phyloP scores from a whole-genome alignment of 2,113 vertebrate genomes.

The Maccullochella peelii region DNA sequence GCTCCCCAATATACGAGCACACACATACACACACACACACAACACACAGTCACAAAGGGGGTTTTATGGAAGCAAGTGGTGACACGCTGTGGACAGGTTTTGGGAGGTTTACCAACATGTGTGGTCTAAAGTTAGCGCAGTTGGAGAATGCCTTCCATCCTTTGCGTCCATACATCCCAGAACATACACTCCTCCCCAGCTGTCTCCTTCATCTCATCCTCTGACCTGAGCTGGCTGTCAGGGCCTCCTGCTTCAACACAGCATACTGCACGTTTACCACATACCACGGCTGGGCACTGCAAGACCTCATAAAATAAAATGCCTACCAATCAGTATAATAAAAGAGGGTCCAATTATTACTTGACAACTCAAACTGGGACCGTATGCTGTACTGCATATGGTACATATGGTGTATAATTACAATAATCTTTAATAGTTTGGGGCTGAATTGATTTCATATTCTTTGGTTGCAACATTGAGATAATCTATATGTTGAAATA shows the following conservation, averaged over 20 bases:
- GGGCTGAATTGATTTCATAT: neutral
- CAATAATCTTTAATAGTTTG: constrained; percentile 16
- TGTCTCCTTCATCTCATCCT: constrained; percentile 78
- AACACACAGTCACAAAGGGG: constrained; percentile 29
- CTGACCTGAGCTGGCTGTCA: constrained; percentile 74
- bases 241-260: constrained; percentile 56
- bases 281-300: constrained; percentile 47
- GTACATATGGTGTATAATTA: constrained; percentile 40
- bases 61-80: constrained; percentile 73
- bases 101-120: constrained; percentile 75
- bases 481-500: neutral
- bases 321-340: constrained; percentile 43
- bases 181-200: constrained; percentile 72
- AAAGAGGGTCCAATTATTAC: constrained; percentile 39
- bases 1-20: neutral
- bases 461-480: neutral
- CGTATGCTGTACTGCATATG: constrained; percentile 36
- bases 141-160: constrained; percentile 72
- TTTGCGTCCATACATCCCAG: constrained; percentile 69
- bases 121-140: constrained; percentile 81
- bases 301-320: constrained; percentile 59
- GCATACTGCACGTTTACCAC: constrained; percentile 58
- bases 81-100: constrained; percentile 79
- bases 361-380: constrained; percentile 29
- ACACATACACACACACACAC: neutral